phyloP scores from a whole-genome alignment of 2,113 vertebrate species.

The Setophaga kirtlandii region DNA sequence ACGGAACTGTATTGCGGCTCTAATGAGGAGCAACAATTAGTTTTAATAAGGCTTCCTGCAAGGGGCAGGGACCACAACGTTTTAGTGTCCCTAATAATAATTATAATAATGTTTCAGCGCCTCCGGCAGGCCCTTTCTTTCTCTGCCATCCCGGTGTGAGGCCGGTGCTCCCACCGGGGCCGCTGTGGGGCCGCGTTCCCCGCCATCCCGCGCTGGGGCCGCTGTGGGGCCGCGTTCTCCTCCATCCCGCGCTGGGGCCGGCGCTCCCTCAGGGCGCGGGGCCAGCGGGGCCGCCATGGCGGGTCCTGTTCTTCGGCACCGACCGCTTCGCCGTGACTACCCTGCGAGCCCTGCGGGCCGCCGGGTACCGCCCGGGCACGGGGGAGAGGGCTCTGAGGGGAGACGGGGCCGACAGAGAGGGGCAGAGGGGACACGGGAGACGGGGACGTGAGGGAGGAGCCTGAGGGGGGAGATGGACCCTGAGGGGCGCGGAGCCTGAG shows the following conservation, averaged over 20 bases:
- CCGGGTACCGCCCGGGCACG: slow-evolving; percentile 71
- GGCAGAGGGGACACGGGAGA: too few relatives aligned
- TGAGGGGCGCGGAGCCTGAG: not conserved
- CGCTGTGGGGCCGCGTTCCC: too few relatives aligned
- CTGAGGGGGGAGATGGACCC: not conserved
- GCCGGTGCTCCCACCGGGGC: not conserved
- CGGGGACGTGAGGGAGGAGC: not conserved
- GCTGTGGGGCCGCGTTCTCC: too few relatives aligned
- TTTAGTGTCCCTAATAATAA: not conserved
- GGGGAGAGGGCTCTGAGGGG: not conserved
- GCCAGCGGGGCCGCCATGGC: slow-evolving; percentile 77
- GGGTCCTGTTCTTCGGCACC: slow-evolving; percentile 89
- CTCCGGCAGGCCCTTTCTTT: not conserved
- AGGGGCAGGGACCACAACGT: not conserved
- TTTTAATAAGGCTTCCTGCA: not conserved
- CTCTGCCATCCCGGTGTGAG: not conserved
- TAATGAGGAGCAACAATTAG: not conserved
- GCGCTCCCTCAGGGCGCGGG: too few relatives aligned
- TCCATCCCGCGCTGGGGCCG: too few relatives aligned
- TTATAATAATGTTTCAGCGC: not conserved
- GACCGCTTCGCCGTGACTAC: slow-evolving; percentile 86
- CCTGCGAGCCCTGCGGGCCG: slow-evolving; percentile 76
- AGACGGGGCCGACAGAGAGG: too few relatives aligned
- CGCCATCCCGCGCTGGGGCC: not conserved
- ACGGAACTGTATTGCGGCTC: not conserved